Base-by-base conservation (phyloP, 2,113 vertebrate species). In the Nothobranchius furzeri region DNA sequence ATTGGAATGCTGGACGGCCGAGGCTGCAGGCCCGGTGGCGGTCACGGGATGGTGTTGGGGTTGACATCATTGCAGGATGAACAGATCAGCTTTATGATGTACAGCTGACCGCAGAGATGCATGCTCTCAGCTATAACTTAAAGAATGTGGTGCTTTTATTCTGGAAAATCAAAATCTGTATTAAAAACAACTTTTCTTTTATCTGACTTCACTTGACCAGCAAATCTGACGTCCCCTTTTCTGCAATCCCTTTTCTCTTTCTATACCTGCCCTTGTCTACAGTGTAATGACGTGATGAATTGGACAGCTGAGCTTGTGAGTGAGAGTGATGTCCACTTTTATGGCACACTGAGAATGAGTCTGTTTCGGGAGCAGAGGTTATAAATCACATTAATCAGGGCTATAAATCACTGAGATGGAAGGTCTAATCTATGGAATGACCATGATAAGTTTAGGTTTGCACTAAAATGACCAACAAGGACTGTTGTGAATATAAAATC, bases 31-130 rank as follows among this genome's bases (percentile, higher is more conserved):
- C 59, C 57, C 12, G 65, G 63, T 73, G 76, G 80, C 52, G 7
- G 78, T 85, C 78, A 74, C 76, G 58, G 66, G 54, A 74, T 42
- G 58, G 25, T 17, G 37, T 4, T 40, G 37, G 42, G 66, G 55
- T 40, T 84, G 85, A 86, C 80, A 80, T 88, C 80, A 82, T 69
- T 25, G 45, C 55, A 81, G 59, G 51, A 7, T 8, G 25, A 47
- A 68, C 35, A 80, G 55, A 60, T 47, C 14, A 20, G 47, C 59
- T 57, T 70, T 53, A 43, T 45, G 3, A n/a, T 51, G 15, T 12
- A 58, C 15, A 65, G 51, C 20, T 11, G 25, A 60, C 14, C 48
- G 7, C 25, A 68, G 15, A 73, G 24, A 53, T 64, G 20, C 17
- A 42, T 24, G 7, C 12, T 49, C 24, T 73, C 46, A n/a, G 50